phyloP scores from a whole-genome alignment of 2,797 vertebrate species.

The Thaleichthys pacificus region DNA sequence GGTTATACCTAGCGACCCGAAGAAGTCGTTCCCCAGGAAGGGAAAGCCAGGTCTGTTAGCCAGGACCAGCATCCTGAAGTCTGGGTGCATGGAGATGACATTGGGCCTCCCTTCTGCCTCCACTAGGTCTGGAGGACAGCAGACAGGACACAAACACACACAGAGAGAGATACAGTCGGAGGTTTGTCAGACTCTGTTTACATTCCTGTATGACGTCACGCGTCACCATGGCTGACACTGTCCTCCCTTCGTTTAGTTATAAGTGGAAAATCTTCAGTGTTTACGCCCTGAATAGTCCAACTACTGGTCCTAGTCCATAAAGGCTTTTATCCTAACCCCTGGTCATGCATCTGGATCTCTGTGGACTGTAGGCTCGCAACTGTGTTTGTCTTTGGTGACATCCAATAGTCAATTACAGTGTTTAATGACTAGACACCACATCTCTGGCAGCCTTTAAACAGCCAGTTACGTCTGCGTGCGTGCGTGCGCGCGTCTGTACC shows the following conservation, averaged over 20 bases:
- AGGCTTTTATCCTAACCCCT: slow-evolving; percentile 50
- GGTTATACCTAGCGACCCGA: slow-evolving; percentile 88
- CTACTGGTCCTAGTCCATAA: slow-evolving; percentile 47
- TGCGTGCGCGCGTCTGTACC: slow-evolving; percentile 62
- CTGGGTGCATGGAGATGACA: slow-evolving; percentile 87
- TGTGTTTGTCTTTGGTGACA: slow-evolving; percentile 33
- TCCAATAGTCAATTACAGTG: slow-evolving; percentile 17
- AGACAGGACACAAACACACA: slow-evolving; percentile 5
- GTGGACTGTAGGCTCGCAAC: slow-evolving; percentile 13
- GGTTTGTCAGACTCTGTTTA: slow-evolving; percentile 43
- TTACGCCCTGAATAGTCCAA: slow-evolving; percentile 5
- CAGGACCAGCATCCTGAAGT: slow-evolving; percentile 96
- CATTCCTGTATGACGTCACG: slow-evolving; percentile 28
- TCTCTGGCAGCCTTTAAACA: slow-evolving; percentile 26
- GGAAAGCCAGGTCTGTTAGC: slow-evolving; percentile 97
- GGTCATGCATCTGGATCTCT: slow-evolving; percentile 9
- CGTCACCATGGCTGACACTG: slow-evolving; percentile 18
- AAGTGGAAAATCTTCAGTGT: slow-evolving; percentile 28
- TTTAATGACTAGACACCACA: slow-evolving; percentile 17
- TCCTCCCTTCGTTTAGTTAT: slow-evolving; percentile 6
- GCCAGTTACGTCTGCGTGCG: background rate
- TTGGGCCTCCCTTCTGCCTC: slow-evolving; percentile 76
- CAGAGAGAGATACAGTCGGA: background rate
- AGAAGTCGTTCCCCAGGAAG: slow-evolving; percentile 97
- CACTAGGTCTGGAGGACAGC: slow-evolving; percentile 71